Evolutionary conservation across 2,888 invertebrate species (phyloP).

Genomic region (Drosophila algonquin): DNA sequence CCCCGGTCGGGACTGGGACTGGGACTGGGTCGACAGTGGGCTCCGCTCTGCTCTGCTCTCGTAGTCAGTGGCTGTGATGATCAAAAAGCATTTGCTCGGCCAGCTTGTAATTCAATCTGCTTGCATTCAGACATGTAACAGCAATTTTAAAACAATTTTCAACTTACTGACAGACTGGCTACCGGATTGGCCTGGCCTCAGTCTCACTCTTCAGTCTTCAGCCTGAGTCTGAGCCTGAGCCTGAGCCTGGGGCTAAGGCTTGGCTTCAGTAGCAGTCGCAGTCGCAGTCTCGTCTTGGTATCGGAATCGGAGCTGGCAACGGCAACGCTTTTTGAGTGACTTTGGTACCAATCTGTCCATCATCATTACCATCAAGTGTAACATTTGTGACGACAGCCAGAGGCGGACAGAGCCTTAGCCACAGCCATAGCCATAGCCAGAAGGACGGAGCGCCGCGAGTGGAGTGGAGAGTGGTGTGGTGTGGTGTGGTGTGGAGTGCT

Average conservation of each 20-base stretch:
- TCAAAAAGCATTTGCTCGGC: slow-evolving; percentile 65
- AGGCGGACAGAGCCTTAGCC: slow-evolving; percentile 56
- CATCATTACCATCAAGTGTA: slow-evolving; percentile 83
- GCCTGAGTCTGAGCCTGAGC: neutral
- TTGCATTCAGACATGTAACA: slow-evolving; percentile 83
- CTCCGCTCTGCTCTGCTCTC: slow-evolving; percentile 14
- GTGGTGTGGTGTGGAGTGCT: no score
- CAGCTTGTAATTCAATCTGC: slow-evolving; percentile 82
- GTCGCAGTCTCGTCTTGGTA: slow-evolving; percentile 39
- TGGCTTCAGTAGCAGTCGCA: slow-evolving; percentile 25
- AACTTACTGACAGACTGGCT: slow-evolving; percentile 82
- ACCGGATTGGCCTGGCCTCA: slow-evolving; percentile 73
- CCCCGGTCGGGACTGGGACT: slow-evolving; percentile 41
- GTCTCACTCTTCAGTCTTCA: slow-evolving; percentile 3
- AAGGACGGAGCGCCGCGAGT: neutral
- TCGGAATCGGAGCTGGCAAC: slow-evolving; percentile 56
- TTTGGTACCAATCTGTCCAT: slow-evolving; percentile 83
- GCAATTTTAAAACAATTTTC: slow-evolving; percentile 84
- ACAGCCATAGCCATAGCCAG: slow-evolving; percentile 43
- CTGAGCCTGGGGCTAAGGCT: slow-evolving; percentile 35
- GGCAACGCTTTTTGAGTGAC: slow-evolving; percentile 77
- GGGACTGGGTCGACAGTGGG: slow-evolving; percentile 34
- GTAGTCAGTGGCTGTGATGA: slow-evolving; percentile 42
- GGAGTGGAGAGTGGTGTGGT: neutral
- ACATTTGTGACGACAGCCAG: slow-evolving; percentile 79